phyloP scores from a whole-genome alignment of 1,140 invertebrate species.

The Aporrectodea caliginosa region DNA sequence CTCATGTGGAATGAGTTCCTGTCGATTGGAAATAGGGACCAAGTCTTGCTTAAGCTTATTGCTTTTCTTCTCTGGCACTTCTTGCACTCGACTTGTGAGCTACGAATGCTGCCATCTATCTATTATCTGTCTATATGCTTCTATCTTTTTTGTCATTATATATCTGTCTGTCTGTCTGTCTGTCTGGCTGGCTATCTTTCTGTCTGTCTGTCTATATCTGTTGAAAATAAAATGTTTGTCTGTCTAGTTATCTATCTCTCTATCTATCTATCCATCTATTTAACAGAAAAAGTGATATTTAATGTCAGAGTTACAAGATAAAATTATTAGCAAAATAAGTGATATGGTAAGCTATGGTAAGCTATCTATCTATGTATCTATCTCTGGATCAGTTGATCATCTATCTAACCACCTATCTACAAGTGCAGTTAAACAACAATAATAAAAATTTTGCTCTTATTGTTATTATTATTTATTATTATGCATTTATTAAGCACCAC shows the following conservation, averaged over 20 bases:
- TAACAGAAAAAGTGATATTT: neutral
- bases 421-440: too few relatives aligned
- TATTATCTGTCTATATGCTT: neutral
- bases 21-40: too few relatives aligned
- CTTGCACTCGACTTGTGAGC: neutral
- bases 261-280: neutral
- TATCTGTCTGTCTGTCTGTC: neutral
- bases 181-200: neutral
- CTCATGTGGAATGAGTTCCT: conserved; percentile 17
- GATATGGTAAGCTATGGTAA: too few relatives aligned
- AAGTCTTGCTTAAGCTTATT: too few relatives aligned
- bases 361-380: too few relatives aligned
- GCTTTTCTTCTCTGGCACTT: neutral
- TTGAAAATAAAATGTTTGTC: neutral
- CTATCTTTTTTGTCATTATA: neutral
- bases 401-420: too few relatives aligned
- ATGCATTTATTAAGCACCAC: too few relatives aligned
- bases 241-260: neutral
- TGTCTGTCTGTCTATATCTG: neutral
- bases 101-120: neutral
- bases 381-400: too few relatives aligned
- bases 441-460: too few relatives aligned
- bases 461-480: too few relatives aligned
- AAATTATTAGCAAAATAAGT: too few relatives aligned
- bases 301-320: too few relatives aligned